Conservation (phyloP, 2,113 vertebrate species). For the Cricetomys ansorgei region DNA sequence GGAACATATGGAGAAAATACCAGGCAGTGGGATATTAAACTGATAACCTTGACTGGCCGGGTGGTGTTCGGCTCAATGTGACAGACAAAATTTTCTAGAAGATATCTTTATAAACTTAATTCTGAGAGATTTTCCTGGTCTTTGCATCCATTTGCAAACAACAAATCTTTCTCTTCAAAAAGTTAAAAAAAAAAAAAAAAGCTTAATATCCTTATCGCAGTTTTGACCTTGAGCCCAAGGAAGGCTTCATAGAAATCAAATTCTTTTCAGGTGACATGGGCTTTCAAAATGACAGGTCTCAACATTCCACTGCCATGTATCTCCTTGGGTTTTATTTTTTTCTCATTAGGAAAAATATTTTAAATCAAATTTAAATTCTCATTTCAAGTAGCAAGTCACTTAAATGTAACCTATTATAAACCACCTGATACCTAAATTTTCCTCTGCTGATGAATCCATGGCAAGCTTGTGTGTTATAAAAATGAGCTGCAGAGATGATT, state of each 20-base stretch:
- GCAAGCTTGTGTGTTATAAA: conserved; percentile 75
- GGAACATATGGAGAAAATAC: conserved; percentile 24
- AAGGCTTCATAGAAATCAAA: conserved; percentile 44
- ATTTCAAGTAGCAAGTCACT: conserved; percentile 68
- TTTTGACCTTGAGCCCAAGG: conserved; percentile 62
- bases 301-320: conserved; percentile 62
- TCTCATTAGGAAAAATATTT: conserved; percentile 68
- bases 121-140: conserved; percentile 33
- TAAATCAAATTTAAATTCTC: conserved; percentile 49
- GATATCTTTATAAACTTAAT: conserved; percentile 41
- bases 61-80: conserved; percentile 11
- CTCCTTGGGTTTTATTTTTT: conserved; percentile 36
- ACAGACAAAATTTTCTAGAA: conserved; percentile 53
- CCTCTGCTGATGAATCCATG: conserved; percentile 72
- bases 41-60: conserved; percentile 46
- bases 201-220: conserved; percentile 45
- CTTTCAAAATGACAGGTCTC: conserved; percentile 62
- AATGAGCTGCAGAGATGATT: conserved; percentile 74
- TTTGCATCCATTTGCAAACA: conserved; percentile 68
- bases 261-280: conserved; percentile 46
- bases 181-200: conserved; percentile 31
- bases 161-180: background rate
- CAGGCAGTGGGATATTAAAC: background rate
- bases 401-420: conserved; percentile 74
- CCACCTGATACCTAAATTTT: conserved; percentile 70